Base-by-base conservation (phyloP, 2,888 invertebrate genomes). In the Temnothorax rugatulus region DNA sequence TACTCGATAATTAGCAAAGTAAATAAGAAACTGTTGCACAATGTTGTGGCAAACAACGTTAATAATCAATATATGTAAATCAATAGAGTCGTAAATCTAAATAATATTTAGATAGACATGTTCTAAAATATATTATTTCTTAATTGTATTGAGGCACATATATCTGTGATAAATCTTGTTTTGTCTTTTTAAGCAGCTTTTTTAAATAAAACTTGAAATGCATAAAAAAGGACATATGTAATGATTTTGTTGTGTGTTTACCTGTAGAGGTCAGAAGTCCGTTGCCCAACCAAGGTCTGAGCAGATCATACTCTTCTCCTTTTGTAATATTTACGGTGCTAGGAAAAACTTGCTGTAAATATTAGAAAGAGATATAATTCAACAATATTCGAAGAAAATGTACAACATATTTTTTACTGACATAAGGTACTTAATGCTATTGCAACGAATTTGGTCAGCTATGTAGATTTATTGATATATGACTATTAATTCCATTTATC, bases 321-420 rank as follows among this genome's bases (percentile, higher is more conserved):
- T 96, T 96, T 29, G 93, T 93, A 4, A 96, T 94, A 73, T 95
- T 93, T 18, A 93, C 94, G 4, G 93, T 95, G 86, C 95, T 96
- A 38, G 93, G 93, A 15, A 95, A 88, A 71, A 95, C 86, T 61
- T 92, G 92, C 95, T 95, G 84, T 21, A 63, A 21, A 54, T 21
- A 54, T 50, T 50, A 1, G 0, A 0, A 29, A 29, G 8, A 61
- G 0, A 18, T 34, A 61, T 1, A 59, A 59, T 29, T 0, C 7
- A 61, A 61, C 21, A 18, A 34, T 29, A 29, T 18, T 54, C 11
- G 9, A 4, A 54, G 8, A 21, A 52, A n/a, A n/a, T 4, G 3
- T 52, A n/a, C 7, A 13, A 13, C 13, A 44, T 47, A 47, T 47
- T 47, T 47, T 18, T 52, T n/a, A 9, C 52, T 52, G 1, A n/a